Conservation (phyloP, 2,888 invertebrate species). For the Caenorhabditis becei region DNA sequence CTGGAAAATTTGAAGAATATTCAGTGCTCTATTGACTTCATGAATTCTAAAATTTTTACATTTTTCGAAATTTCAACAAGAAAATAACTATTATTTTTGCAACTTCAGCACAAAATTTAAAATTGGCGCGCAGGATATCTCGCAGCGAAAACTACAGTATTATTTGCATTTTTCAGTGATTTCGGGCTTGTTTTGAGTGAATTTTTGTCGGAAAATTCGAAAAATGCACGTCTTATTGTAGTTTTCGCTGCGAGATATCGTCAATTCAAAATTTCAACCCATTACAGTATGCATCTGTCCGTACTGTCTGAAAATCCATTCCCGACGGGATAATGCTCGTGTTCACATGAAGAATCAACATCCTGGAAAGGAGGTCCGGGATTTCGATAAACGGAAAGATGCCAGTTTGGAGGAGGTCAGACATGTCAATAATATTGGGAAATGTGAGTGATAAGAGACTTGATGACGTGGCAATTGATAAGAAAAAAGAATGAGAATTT, state of each 20-base stretch:
- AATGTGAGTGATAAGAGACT: constrained; percentile 49
- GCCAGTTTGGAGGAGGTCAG: constrained; percentile 40
- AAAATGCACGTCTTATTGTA: too few relatives aligned
- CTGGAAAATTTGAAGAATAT: not conserved
- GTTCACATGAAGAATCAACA: constrained; percentile 56
- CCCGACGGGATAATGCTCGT: constrained; percentile 49
- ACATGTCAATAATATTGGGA: constrained; percentile 23
- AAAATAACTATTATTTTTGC: not conserved
- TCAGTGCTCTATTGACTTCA: too few relatives aligned
- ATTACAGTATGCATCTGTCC: constrained; percentile 61
- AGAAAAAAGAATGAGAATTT: too few relatives aligned
- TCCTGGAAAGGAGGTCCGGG: constrained; percentile 22
- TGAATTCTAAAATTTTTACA: not conserved
- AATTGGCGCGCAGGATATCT: too few relatives aligned
- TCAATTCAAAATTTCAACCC: too few relatives aligned
- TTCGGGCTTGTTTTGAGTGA: too few relatives aligned
- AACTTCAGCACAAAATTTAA: not conserved
- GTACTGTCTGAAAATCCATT: constrained; percentile 58
- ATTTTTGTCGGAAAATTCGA: too few relatives aligned
- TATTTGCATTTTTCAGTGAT: too few relatives aligned
- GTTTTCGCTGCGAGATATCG: too few relatives aligned
- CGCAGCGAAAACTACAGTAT: too few relatives aligned
- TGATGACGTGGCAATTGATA: too few relatives aligned
- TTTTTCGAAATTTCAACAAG: not conserved
- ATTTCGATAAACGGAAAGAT: constrained; percentile 24